phyloP scores from a whole-genome alignment of 2,797 vertebrate genomes.

The Crotalus adamanteus region DNA sequence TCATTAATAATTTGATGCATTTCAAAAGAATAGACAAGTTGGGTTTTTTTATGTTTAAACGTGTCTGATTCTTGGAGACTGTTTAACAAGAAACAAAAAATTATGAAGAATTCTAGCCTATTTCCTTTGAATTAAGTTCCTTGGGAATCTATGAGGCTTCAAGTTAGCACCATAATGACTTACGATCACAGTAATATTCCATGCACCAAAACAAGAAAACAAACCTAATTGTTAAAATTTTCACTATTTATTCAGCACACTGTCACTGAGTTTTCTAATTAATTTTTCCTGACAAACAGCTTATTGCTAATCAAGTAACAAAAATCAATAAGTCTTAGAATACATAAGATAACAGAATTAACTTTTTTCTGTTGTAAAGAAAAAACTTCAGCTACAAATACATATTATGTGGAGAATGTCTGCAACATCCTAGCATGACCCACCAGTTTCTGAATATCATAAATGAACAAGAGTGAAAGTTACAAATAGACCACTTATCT shows the following conservation, averaged over 20 bases:
- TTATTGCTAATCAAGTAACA: neutral
- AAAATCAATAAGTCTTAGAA: neutral
- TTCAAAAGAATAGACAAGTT: neutral
- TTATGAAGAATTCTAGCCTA: neutral
- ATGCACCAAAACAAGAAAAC: neutral
- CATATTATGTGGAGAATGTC: neutral
- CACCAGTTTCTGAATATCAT: neutral
- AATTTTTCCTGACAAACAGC: neutral
- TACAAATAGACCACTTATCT: slow-evolving; percentile 6
- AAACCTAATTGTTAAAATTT: neutral
- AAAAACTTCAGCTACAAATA: neutral
- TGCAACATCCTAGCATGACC: neutral
- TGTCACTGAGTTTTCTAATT: neutral
- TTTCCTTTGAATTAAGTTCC: neutral
- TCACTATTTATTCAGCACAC: neutral
- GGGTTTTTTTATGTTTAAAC: neutral
- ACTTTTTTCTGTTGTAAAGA: neutral
- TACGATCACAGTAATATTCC: neutral
- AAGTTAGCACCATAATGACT: neutral
- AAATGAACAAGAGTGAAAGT: neutral
- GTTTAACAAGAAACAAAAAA: neutral
- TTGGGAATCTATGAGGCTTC: neutral
- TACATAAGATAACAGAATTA: neutral
- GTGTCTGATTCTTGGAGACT: neutral
- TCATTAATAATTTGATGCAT: neutral